Evolutionary conservation across 2,888 invertebrate genomes (phyloP), one percentile per base, ranked within the genome.

Genomic region (Drosophila conformis): DNA sequence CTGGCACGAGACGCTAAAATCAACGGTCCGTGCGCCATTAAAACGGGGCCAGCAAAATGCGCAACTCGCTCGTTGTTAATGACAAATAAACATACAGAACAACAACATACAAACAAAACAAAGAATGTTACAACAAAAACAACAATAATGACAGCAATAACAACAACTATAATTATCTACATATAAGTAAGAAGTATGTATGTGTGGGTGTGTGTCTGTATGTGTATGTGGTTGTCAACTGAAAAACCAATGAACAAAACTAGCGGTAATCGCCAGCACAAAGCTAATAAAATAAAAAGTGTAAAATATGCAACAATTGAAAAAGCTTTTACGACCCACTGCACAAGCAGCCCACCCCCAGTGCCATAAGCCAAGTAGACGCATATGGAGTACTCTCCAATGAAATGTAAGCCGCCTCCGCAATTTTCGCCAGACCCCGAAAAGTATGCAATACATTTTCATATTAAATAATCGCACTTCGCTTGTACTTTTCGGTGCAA

Each of bases 301-400:
- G 80, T 86, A 83, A 82, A 86, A 86, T 83, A 84, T 84, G 83
- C 78, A 84, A 83, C 84, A 84, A 84, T 84, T 84, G 86, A 73
- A 82, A 78, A 78, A 80, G 82, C 80, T 85, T 78, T 85, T 83
- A 85, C 82, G 73, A 54, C 40, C 40, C 15, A 29, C 38, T 1
- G 8, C 40, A 7, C 8, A 25, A 8, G 46, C 15, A 33, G 4
- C 1, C 7, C 33, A 18, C 21, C 7, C 15, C 11, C 11, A 4
- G 13, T 2, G n/a, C 27, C 25, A 25, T 8, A 49, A 63, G 46
- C 62, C 51, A 56, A 35, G 18, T 18, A 36, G 40, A 63, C 40
- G 33, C 62, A 73, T 59, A 73, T 56, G 52, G 52, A 69, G 36
- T 6, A 38, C 69, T 59, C 35, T 61, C 60, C 52, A 75, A 69